Percentiles rank a stretch among this genome's conserved stretches.
These are phyloP conservation scores for Chironomus riparius DNA, from an alignment of 2,888 invertebrate species.

Conservation along the genomic window DNA sequence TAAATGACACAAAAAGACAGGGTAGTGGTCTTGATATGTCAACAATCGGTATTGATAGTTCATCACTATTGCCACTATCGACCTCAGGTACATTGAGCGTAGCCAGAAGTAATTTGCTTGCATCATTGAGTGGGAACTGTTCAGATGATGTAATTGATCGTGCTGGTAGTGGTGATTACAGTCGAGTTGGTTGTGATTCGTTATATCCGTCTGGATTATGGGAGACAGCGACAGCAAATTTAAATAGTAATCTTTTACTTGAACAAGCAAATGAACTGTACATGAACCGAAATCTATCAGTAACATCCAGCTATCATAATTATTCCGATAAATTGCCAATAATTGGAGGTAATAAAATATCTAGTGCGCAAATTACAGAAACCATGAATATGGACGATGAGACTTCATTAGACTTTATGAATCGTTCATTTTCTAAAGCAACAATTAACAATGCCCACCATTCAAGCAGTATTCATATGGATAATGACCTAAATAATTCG, in stretches of 20 bases:
- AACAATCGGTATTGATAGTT: slow-evolving; percentile 17
- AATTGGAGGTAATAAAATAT: slow-evolving; percentile 44
- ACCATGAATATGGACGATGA: slow-evolving; percentile 40
- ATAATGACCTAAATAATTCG: slow-evolving; percentile 34
- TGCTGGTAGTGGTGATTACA: slow-evolving; percentile 69
- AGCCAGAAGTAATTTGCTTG: slow-evolving; percentile 32
- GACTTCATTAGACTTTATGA: slow-evolving; percentile 46
- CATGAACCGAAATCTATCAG: slow-evolving; percentile 50
- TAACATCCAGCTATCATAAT: slow-evolving; percentile 47
- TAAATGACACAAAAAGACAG: slow-evolving; percentile 68
- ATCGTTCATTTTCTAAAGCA: slow-evolving; percentile 53
- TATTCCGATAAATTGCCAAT: slow-evolving; percentile 70
- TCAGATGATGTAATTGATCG: slow-evolving; percentile 40
- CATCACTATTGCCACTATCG: slow-evolving; percentile 14
- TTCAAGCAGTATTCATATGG: slow-evolving; percentile 29
- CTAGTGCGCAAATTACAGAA: slow-evolving; percentile 26
- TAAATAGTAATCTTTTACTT: slow-evolving; percentile 33
- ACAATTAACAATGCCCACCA: slow-evolving; percentile 18
- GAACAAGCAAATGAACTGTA: slow-evolving; percentile 39
- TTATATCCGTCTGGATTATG: slow-evolving; percentile 72
- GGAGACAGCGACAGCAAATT: slow-evolving; percentile 51
- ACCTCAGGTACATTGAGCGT: slow-evolving; percentile 2
- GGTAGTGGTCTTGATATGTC: slow-evolving; percentile 47
- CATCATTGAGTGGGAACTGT: slow-evolving; percentile 36
- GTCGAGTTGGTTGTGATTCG: slow-evolving; percentile 62